These are phyloP conservation scores for Trissolcus basalis DNA, from an alignment of 1,140 invertebrate genomes.

Conservation along the genomic window DNA sequence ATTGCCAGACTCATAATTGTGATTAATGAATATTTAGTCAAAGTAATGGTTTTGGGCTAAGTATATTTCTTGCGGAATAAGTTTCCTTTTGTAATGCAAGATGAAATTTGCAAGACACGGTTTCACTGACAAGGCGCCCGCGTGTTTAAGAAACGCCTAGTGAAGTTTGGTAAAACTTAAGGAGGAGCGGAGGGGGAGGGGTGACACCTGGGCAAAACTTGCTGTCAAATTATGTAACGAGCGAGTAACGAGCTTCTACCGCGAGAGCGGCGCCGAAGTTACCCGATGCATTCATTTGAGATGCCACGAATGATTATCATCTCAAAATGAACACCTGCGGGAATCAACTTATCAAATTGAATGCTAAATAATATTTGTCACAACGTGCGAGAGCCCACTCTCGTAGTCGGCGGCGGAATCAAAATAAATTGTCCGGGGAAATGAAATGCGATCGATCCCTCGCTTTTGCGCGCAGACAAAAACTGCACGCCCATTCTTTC, in stretches of 20 bases:
- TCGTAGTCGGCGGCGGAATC: not conserved
- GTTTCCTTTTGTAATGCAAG: no score
- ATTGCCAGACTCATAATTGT: no score
- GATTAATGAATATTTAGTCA: no score
- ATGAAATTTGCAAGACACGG: no score
- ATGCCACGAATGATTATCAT: constrained; percentile 47
- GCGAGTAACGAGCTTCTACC: constrained; percentile 45
- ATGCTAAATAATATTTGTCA: constrained; percentile 52
- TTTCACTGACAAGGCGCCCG: not conserved
- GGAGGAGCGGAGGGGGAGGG: constrained; percentile 1
- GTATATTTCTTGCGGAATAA: no score
- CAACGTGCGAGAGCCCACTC: constrained; percentile 4
- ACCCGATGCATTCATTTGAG: constrained; percentile 51
- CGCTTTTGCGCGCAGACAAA: constrained; percentile 5
- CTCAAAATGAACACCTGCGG: constrained; percentile 37
- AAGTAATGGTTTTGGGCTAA: no score
- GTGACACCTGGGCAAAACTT: constrained; percentile 35
- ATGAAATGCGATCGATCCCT: not conserved
- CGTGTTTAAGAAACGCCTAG: not conserved
- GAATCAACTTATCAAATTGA: constrained; percentile 53
- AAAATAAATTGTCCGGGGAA: constrained; percentile 26
- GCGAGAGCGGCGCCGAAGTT: constrained; percentile 31
- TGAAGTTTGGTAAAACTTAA: constrained; percentile 32
- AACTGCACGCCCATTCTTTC: not conserved
- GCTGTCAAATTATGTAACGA: constrained; percentile 58